Percentiles rank a stretch among this genome's conserved stretches.
Evolutionary conservation across 2,888 invertebrate species (phyloP).

Genomic region (Zhengitettix transpicula): DNA sequence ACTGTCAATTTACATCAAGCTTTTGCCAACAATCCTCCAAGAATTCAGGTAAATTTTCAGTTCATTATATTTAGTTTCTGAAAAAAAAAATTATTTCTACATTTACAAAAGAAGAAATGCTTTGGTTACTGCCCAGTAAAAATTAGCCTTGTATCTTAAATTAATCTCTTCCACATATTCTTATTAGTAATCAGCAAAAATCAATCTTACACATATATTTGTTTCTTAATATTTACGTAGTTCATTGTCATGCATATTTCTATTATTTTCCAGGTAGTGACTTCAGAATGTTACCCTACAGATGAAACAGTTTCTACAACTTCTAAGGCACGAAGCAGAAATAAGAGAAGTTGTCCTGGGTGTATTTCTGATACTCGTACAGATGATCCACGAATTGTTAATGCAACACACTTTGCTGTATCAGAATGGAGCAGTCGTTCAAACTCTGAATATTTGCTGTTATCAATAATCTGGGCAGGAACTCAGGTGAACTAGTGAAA

Average conservation of each 20-base stretch:
- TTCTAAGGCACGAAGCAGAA: background rate
- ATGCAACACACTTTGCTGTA: background rate
- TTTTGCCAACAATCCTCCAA: background rate
- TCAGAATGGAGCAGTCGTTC: background rate
- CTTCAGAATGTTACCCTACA: slow-evolving; percentile 17
- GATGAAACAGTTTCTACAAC: slow-evolving; percentile 3
- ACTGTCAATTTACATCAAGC: background rate
- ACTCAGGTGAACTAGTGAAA: background rate
- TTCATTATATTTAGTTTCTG: no score
- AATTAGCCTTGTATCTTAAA: no score
- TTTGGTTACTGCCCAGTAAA: no score
- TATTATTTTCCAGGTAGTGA: slow-evolving; percentile 15
- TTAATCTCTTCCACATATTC: no score
- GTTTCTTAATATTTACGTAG: no score
- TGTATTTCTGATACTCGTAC: background rate
- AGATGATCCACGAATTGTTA: background rate
- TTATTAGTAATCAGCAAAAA: no score
- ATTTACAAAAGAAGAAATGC: no score
- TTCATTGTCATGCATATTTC: background rate
- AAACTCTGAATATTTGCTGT: background rate
- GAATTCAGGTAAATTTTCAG: background rate
- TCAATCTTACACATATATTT: no score
- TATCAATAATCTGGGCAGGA: background rate
- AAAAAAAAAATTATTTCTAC: no score
- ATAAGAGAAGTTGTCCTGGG: background rate